Percentiles rank a stretch among this genome's conserved stretches.
Conservation (phyloP, 2,113 vertebrate species). For the Brachyhypopomus gauderio region DNA sequence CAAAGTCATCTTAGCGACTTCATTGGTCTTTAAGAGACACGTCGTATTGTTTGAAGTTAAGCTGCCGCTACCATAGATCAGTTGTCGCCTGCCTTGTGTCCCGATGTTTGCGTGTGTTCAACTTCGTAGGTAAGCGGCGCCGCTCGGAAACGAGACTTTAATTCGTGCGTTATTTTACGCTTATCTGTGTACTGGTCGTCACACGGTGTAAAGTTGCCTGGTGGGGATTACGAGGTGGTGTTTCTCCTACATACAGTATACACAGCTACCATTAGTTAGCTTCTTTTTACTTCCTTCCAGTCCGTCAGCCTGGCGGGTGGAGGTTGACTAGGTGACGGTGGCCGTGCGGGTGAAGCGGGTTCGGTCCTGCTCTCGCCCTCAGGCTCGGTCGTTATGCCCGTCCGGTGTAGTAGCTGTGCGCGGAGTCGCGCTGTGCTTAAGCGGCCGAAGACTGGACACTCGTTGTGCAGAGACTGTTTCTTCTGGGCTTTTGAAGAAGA, state of each 20-base stretch:
- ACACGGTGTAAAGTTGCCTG: no score
- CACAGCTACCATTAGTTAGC: no score
- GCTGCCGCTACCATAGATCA: neutral
- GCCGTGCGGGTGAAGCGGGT: neutral
- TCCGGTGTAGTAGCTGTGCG: slow-evolving; percentile 76
- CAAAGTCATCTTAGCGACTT: neutral
- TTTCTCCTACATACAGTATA: no score
- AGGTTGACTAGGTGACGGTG: neutral
- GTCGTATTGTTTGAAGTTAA: neutral
- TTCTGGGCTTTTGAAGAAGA: slow-evolving; percentile 86
- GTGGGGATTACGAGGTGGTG: no score
- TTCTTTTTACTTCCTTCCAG: neutral
- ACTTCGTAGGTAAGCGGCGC: neutral
- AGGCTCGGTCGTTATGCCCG: slow-evolving; percentile 66
- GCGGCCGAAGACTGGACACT: slow-evolving; percentile 77
- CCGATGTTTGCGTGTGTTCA: neutral
- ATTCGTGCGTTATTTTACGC: no score
- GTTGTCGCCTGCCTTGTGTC: neutral
- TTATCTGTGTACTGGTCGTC: no score
- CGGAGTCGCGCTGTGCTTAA: slow-evolving; percentile 69
- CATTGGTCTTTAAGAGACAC: neutral
- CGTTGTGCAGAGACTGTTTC: slow-evolving; percentile 84
- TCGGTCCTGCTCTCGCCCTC: no score
- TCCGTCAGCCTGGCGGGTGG: neutral
- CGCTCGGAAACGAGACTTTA: neutral